Evolutionary conservation across 2,113 vertebrate species (phyloP), one percentile per base, ranked within the genome.

Genomic region (Asarcornis scutulata): DNA sequence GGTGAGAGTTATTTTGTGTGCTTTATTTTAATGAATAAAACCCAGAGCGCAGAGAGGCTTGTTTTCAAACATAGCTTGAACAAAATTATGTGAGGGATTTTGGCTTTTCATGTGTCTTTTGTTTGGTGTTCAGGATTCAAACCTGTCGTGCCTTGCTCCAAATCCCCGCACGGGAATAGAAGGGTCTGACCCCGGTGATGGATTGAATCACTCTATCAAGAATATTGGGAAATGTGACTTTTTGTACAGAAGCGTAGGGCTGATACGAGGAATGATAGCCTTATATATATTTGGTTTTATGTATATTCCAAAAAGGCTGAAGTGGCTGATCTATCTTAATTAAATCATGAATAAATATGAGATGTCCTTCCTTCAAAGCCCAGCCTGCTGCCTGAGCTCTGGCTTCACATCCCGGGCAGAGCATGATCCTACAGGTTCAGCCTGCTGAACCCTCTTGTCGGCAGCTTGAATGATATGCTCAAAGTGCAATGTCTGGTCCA

Each of bases 271-370:
- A 76, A 31, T 0, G 13, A 79, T 93, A 96, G 29, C 81, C 21
- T 90, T 86, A 93, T 76, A 59, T 86, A 44, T 72, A 2, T 83
- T 93, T 94, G 55, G 83, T 94, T 96, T 83, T 44, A 56, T 92
- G 46, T 91, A 64, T 94, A 94, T 93, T 87, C 75, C 75, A 93
- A 91, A 83, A 36, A 74, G 69, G 29, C 29, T 81, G 67, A 91
- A 93, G 72, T 91, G 27, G 53, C 48, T 55, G 73, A 69, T 85
- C 42, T 95, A 50, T 66, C 83, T 90, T 96, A 95, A 89, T 96
- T 86, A 89, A 91, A 96, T 91, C 40, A 95, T 95, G 85, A 95
- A 96, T 96, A 96, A 97, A 91, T 90, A 94, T 66, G 91, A 94
- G 81, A 77, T 89, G 93, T 89, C 29, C 42, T 96, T 60, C 74